Evolutionary conservation across 2,888 invertebrate genomes (phyloP).

Genomic region (Acleris sparsana): DNA sequence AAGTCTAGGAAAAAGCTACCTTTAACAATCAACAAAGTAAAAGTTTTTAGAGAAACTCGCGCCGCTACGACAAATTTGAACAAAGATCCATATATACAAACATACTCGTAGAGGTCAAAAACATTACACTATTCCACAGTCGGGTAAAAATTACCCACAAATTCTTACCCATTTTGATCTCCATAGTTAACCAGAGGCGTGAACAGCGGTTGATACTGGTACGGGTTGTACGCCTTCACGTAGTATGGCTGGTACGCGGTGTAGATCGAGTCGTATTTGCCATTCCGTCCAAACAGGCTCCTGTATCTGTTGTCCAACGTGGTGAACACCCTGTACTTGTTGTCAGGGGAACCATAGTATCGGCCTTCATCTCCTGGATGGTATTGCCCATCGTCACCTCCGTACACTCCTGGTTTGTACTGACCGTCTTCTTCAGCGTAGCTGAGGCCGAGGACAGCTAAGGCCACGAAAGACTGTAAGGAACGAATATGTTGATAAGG

Average conservation of each 20-base stretch:
- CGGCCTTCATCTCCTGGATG: constrained; percentile 53
- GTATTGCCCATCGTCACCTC: constrained; percentile 63
- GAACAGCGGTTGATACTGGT: constrained; percentile 52
- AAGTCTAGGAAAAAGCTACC: too few relatives aligned
- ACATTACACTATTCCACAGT: too few relatives aligned
- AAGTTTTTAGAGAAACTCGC: too few relatives aligned
- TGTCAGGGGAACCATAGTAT: constrained; percentile 48
- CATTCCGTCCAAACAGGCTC: constrained; percentile 46
- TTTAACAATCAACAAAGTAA: too few relatives aligned
- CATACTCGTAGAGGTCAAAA: too few relatives aligned
- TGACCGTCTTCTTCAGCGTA: constrained; percentile 71
- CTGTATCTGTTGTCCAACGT: constrained; percentile 42
- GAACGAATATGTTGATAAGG: not conserved
- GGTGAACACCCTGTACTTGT: constrained; percentile 47
- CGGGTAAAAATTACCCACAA: too few relatives aligned
- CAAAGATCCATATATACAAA: too few relatives aligned
- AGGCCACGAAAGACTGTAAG: constrained; percentile 52
- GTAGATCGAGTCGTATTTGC: constrained; percentile 59
- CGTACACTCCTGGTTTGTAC: constrained; percentile 68
- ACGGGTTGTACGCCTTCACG: constrained; percentile 50
- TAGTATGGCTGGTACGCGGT: constrained; percentile 56
- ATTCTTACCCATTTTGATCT: constrained; percentile 48
- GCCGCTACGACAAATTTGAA: too few relatives aligned
- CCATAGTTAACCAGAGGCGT: constrained; percentile 58
- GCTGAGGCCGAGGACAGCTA: constrained; percentile 52